These are phyloP conservation scores for Rhyacophila brunnea DNA, from an alignment of 1,140 invertebrate species.

Conservation along the genomic window DNA sequence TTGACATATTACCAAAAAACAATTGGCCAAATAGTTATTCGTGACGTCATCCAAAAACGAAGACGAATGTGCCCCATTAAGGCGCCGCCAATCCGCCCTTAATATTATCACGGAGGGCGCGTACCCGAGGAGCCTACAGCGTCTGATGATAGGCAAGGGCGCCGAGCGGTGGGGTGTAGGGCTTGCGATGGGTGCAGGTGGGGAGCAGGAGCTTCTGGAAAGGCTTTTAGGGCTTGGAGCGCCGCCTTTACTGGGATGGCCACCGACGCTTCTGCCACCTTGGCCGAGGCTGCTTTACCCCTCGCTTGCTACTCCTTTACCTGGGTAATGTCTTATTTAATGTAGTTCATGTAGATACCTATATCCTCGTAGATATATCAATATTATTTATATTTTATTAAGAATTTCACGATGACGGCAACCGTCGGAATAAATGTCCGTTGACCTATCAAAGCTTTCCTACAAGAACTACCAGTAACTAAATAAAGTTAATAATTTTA, in stretches of 20 bases:
- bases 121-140: neutral
- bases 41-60: neutral
- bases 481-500: too few species aligned
- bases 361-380: too few species aligned
- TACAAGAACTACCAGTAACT: too few species aligned
- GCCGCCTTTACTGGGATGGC: constrained; percentile 31
- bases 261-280: constrained; percentile 27
- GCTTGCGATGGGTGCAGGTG: neutral
- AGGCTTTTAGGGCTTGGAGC: constrained; percentile 22
- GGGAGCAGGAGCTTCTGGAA: constrained; percentile 31
- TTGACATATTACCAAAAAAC: too few species aligned
- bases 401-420: too few species aligned
- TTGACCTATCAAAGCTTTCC: too few species aligned
- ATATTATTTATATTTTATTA: too few species aligned
- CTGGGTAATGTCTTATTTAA: too few species aligned
- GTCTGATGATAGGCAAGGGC: constrained; percentile 28
- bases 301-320: constrained; percentile 25
- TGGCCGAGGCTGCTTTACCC: constrained; percentile 32
- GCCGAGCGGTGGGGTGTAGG: constrained; percentile 20
- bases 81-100: neutral
- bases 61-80: neutral
- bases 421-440: too few species aligned
- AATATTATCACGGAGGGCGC: neutral
- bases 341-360: too few species aligned
- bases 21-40: too few species aligned